Percentiles rank a stretch among this genome's conserved stretches.
These are phyloP conservation scores for Stegodyphus dumicola DNA, from an alignment of 1,140 invertebrate genomes.

Conservation along the genomic window DNA sequence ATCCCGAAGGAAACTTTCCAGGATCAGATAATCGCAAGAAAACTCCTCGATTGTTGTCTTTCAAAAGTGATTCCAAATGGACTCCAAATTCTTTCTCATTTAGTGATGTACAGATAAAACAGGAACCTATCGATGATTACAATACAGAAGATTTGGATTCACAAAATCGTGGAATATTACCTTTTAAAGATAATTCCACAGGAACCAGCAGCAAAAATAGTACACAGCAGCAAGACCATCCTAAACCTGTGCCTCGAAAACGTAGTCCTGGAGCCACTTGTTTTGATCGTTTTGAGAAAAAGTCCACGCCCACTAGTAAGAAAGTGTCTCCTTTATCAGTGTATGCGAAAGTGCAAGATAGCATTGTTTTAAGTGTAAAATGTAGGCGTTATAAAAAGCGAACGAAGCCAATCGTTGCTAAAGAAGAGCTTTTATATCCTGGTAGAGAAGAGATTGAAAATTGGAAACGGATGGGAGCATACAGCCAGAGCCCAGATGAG, in stretches of 20 bases:
- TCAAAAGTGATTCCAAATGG: conserved; percentile 48
- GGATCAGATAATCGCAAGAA: conserved; percentile 7
- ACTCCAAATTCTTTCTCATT: conserved; percentile 43
- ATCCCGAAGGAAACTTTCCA: conserved; percentile 8
- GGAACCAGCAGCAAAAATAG: background rate
- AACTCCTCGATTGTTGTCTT: conserved; percentile 23
- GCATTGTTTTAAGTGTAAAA: conserved; percentile 30
- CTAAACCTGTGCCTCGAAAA: conserved; percentile 15
- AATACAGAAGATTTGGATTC: background rate
- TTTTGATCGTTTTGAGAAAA: conserved; percentile 49
- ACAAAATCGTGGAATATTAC: background rate
- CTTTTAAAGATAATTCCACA: conserved; percentile 7
- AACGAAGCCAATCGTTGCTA: conserved; percentile 25
- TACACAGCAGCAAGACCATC: background rate
- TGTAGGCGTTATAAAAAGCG: conserved; percentile 56
- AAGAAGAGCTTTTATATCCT: conserved; percentile 26
- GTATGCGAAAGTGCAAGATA: conserved; percentile 54
- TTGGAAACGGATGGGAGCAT: conserved; percentile 24
- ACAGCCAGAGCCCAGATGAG: conserved; percentile 38
- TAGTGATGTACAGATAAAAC: conserved; percentile 29
- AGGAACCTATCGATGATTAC: conserved; percentile 39
- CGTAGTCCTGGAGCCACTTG: conserved; percentile 30
- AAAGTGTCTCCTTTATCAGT: conserved; percentile 53
- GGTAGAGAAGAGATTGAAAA: conserved; percentile 32
- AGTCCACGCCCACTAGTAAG: conserved; percentile 39